Conservation (phyloP, 2,113 vertebrate species). For the Apistogramma diplotaenia region DNA sequence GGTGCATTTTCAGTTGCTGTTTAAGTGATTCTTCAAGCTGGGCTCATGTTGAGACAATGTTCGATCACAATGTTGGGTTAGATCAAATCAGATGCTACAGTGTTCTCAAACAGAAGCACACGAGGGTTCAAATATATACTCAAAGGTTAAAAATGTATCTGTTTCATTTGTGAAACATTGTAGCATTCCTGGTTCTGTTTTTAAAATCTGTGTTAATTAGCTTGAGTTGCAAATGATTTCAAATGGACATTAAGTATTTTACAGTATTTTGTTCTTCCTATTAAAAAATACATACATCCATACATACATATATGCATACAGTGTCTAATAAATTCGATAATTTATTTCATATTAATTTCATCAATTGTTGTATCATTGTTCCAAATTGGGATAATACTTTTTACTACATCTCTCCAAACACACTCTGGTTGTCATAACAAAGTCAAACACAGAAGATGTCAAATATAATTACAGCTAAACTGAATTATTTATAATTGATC, state of each 20-base stretch:
- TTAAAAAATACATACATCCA: no score
- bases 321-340: no score
- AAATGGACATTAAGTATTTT: not conserved
- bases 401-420: not conserved
- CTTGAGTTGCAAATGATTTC: not conserved
- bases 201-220: not conserved
- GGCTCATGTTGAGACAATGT: not conserved
- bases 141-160: not conserved
- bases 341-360: not conserved
- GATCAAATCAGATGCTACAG: conserved; percentile 7
- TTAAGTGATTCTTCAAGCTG: not conserved
- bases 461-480: not conserved
- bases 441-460: not conserved
- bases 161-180: not conserved
- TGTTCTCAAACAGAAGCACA: conserved; percentile 1
- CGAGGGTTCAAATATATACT: not conserved
- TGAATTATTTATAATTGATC: not conserved
- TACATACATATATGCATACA: no score
- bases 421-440: not conserved
- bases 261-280: no score
- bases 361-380: not conserved
- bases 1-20: conserved; percentile 11
- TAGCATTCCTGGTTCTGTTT: not conserved
- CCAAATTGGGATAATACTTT: not conserved
- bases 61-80: not conserved